Evolutionary conservation across 1,140 invertebrate genomes (phyloP), one percentile per base, ranked within the genome.

Genomic region (Bombus balteatus): DNA sequence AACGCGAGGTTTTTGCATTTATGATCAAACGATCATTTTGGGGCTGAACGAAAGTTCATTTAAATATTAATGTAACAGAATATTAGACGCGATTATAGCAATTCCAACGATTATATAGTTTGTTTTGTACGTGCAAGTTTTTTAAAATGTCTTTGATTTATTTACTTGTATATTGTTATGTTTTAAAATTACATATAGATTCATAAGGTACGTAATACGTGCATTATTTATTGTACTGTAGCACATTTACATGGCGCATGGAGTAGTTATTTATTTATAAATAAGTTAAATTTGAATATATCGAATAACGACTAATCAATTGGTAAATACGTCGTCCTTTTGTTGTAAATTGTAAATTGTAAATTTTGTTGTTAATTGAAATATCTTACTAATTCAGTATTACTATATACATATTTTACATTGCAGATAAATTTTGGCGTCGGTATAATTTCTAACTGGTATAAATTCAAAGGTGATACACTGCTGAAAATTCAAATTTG

Each of bases 11-110:
- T 72, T 43, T 34, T 62, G 25, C 37, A 34, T 76, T 76, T 76
- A 28, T 76, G 70, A 72, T 72, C 39, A 43, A 43, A 72, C 70
- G 70, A 43, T 72, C 22, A 72, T 72, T 41, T 68, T 34, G 18
- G 18, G 5, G 37, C 28, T 12, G 15, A 12, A 4, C 62, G 37
- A 41, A 71, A 71, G 34, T 71, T 71, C 9, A 41, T 71, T 41
- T 72, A 34, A 37, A 39, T 28, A 25, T 62, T 34, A 66, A 66
- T 32, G 8, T 6, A 9, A 13, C 39, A 28, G 12, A 25, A n/a
- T 22, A 70, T 70, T 39, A 39, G 68, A 28, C 70, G 25, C 13
- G 70, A 39, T 43, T 71, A 12, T 5, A 5, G 9, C 12, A 28
- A 22, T 71, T 34, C 1, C 8, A 71, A 41, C 28, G 39, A 41